Evolutionary conservation across 2,797 vertebrate genomes (phyloP).

Genomic region (Paratrypauchen microcephalus): DNA sequence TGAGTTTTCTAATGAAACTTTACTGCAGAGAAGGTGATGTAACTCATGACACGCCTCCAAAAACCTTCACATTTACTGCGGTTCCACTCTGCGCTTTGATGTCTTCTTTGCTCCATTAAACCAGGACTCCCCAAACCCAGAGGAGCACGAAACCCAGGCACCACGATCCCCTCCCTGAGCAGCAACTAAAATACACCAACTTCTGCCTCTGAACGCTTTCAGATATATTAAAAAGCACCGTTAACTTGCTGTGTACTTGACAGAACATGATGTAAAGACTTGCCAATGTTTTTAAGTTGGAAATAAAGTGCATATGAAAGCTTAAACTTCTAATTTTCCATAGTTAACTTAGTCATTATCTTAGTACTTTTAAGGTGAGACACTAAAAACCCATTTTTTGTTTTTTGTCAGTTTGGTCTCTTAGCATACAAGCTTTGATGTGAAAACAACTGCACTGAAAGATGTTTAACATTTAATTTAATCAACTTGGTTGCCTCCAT

Average conservation of each 20-base stretch:
- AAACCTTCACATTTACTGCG: constrained; percentile 67
- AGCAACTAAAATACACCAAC: constrained; percentile 40
- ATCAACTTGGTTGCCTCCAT: too few species aligned
- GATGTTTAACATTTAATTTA: too few species aligned
- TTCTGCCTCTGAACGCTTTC: constrained; percentile 1
- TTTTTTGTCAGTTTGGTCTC: too few species aligned
- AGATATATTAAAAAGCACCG: constrained; percentile 27
- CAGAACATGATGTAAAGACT: constrained; percentile 39
- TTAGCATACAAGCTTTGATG: too few species aligned
- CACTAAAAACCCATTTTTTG: too few species aligned
- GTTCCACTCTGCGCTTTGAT: constrained; percentile 67
- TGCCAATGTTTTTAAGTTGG: constrained; percentile 50
- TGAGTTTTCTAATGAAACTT: constrained; percentile 66
- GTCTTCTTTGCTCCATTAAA: constrained; percentile 64
- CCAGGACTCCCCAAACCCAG: constrained; percentile 61
- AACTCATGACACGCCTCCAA: constrained; percentile 71
- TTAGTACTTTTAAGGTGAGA: too few species aligned
- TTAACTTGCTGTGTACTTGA: constrained; percentile 48
- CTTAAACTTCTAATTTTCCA: too few species aligned
- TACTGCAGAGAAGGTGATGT: constrained; percentile 74
- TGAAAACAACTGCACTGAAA: too few species aligned
- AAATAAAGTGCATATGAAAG: constrained; percentile 14
- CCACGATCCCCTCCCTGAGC: constrained; percentile 42
- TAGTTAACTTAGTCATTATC: too few species aligned
- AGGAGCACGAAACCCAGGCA: constrained; percentile 54